Evolutionary conservation across 1,140 invertebrate species (phyloP), one percentile per base, ranked within the genome.

Genomic region (Drosophila seguyi): DNA sequence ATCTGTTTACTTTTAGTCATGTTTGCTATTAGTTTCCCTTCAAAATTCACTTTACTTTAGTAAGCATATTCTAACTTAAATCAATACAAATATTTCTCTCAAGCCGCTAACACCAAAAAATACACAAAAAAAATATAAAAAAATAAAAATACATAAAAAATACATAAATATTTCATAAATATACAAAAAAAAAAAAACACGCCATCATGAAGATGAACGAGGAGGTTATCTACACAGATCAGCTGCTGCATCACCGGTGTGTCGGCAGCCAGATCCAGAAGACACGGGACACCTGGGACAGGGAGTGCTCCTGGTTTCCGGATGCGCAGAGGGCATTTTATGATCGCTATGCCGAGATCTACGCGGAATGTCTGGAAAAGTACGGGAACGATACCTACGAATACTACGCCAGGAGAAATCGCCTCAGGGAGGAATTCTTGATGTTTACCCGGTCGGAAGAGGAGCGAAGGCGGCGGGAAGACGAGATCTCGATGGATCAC

Each of bases 341-440:
- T 29, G 6, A 10, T 6, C 67, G 47, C 4, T 65, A 42, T 14
- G 41, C 8, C 2, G 36, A 63, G 1, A 76, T 84, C 31, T 84
- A 84, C 18, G 44, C 53, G 4, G 81, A 84, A 38, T 65, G 62
- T 11, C 6, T 77, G 4, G 34, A 29, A 0, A 41, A 45, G 7
- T 84, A 68, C 8, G 81, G 81, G 2, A 52, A 76, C 14, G 38
- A 60, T 18, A 14, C 55, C 16, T 84, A 50, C 11, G 68, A 68
- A 25, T 73, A 59, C 8, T 84, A 81, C 36, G 73, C 77, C 0
- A 29, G 39, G 1, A 10, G 38, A 11, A 71, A 41, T 29, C 72
- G 61, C 2, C 22, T 76, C 20, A 50, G 4, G 7, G 27, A 16
- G 1, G 36, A 67, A 1, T 3, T 31, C 10, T 22, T 16, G 8